A percentile compares a stretch with the other conserved stretches of the same genome.
Conservation (phyloP, 2,888 invertebrate genomes). For the Leucophora obtusa region DNA sequence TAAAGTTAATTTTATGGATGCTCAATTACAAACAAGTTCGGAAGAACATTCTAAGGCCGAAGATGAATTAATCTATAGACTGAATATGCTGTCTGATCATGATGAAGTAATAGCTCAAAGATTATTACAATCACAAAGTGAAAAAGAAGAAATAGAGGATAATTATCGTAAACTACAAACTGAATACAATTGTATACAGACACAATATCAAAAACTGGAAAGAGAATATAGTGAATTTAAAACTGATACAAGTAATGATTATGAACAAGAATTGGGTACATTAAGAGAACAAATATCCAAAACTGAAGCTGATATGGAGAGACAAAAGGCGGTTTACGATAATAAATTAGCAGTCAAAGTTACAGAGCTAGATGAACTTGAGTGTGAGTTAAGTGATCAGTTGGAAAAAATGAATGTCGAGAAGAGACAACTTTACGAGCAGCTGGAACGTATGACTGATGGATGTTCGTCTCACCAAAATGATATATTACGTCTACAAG, state of each 20-base stretch:
- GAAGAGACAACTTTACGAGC: conserved; percentile 80
- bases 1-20: conserved; percentile 82
- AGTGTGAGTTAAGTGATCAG: conserved; percentile 79
- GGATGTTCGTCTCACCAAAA: conserved; percentile 81
- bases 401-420: conserved; percentile 73
- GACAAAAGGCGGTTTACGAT: conserved; percentile 77
- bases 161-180: conserved; percentile 79
- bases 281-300: conserved; percentile 77
- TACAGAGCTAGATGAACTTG: conserved; percentile 79
- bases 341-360: conserved; percentile 77
- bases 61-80: conserved; percentile 82
- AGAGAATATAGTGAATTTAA: conserved; percentile 78
- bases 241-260: conserved; percentile 73
- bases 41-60: conserved; percentile 83
- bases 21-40: conserved; percentile 81
- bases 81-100: conserved; percentile 82
- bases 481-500: conserved; percentile 78
- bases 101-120: conserved; percentile 82
- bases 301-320: conserved; percentile 80
- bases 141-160: conserved; percentile 80
- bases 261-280: conserved; percentile 75
- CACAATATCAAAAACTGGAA: conserved; percentile 78
- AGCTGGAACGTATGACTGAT: conserved; percentile 81
- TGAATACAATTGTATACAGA: conserved; percentile 76
- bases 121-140: conserved; percentile 81